Percentiles rank a stretch among this genome's conserved stretches.
Evolutionary conservation across 37 sponge, comb jelly and placozoan species (phyloP).

Genomic region (Chondrosia reniformis): DNA sequence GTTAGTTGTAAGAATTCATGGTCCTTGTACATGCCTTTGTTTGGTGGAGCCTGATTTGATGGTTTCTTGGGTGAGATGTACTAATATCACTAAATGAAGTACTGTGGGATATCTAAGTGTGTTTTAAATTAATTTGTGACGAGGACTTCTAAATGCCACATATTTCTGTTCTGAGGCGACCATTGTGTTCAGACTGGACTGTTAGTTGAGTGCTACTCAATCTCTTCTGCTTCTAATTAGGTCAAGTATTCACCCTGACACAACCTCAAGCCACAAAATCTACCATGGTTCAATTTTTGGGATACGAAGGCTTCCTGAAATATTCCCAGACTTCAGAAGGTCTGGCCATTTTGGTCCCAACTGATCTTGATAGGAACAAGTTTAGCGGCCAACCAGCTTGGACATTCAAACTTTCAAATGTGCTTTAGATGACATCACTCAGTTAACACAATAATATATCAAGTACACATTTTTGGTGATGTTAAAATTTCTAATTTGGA

Average conservation of each 20-base stretch:
- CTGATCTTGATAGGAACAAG: slow-evolving; percentile 4
- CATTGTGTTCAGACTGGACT: background rate
- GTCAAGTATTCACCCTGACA: slow-evolving; percentile 20
- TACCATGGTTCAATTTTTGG: slow-evolving; percentile 37
- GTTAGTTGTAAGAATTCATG: slow-evolving; percentile 9
- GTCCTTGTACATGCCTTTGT: background rate
- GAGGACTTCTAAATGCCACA: no score
- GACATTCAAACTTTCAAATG: slow-evolving; percentile 33
- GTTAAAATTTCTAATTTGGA: no score
- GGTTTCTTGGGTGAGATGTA: no score
- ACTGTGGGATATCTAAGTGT: background rate
- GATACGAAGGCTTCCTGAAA: slow-evolving; percentile 5
- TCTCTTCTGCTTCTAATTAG: slow-evolving; percentile 6
- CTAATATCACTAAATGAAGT: background rate
- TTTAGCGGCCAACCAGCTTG: slow-evolving; percentile 27
- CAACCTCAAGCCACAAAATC: background rate
- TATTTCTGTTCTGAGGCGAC: no score
- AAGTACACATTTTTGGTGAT: no score
- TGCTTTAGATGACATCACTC: no score
- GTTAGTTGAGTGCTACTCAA: background rate
- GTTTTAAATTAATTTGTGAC: background rate
- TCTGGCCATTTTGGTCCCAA: slow-evolving; percentile 31
- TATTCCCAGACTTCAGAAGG: slow-evolving; percentile 12
- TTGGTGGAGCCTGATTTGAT: no score
- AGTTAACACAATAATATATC: no score